Evolutionary conservation across 2,797 vertebrate species (phyloP).

Genomic region (Etheostoma nigrum): DNA sequence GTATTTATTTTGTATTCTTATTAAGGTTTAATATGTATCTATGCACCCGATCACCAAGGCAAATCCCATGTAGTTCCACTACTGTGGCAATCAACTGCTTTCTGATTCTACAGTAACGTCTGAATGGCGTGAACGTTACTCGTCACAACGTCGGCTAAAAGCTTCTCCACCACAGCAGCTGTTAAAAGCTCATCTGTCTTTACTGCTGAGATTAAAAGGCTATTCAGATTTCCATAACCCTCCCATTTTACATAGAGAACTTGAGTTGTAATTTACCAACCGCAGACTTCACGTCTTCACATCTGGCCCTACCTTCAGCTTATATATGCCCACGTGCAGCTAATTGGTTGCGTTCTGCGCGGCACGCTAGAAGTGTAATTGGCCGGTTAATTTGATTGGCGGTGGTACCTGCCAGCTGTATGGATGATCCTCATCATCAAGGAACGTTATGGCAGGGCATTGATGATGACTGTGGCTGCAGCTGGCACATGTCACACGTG

Average conservation of each 20-base stretch:
- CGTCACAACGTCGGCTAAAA: slow-evolving; percentile 7
- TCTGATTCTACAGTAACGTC: neutral
- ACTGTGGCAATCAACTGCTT: too few relatives aligned
- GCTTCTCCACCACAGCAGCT: slow-evolving; percentile 26
- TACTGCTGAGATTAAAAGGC: slow-evolving; percentile 52
- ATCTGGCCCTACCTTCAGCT: slow-evolving; percentile 60
- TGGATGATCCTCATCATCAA: slow-evolving; percentile 17
- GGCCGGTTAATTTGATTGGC: slow-evolving; percentile 71
- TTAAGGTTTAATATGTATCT: too few relatives aligned
- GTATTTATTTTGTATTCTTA: too few relatives aligned
- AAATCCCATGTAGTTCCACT: too few relatives aligned
- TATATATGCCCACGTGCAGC: slow-evolving; percentile 53
- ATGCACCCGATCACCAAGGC: too few relatives aligned
- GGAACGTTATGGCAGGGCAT: slow-evolving; percentile 9
- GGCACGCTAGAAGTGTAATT: slow-evolving; percentile 66
- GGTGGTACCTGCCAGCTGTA: slow-evolving; percentile 60
- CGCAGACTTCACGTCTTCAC: slow-evolving; percentile 44
- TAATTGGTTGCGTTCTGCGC: slow-evolving; percentile 39
- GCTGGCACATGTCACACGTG: slow-evolving; percentile 25
- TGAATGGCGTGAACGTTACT: neutral
- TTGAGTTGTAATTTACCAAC: slow-evolving; percentile 31
- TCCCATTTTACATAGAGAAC: slow-evolving; percentile 34
- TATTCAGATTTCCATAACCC: slow-evolving; percentile 50
- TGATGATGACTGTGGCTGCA: slow-evolving; percentile 29
- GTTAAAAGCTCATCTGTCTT: slow-evolving; percentile 54